These are phyloP conservation scores for Meandrina meandrites DNA, from an alignment of 92 coral and sea anemone species.

Conservation along the genomic window DNA sequence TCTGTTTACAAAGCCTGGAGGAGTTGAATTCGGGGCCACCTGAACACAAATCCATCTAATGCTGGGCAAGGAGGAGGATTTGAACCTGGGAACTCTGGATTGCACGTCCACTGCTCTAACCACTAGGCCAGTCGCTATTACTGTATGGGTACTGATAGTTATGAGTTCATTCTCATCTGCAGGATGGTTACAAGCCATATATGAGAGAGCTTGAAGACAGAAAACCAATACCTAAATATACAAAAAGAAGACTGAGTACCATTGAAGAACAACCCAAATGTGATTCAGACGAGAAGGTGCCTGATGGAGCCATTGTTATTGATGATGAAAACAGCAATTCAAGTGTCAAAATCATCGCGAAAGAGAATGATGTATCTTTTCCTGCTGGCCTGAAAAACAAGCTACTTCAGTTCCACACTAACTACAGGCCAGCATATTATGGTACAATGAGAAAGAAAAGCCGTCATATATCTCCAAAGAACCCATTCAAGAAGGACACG, in stretches of 20 bases:
- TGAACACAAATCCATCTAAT: too few species aligned
- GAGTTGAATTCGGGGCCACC: too few species aligned
- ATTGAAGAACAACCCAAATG: constrained; percentile 32
- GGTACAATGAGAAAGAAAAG: constrained; percentile 93
- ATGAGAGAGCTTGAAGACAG: constrained; percentile 58
- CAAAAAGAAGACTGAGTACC: constrained; percentile 19
- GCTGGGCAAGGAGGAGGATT: too few species aligned
- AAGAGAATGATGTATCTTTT: constrained; percentile 20
- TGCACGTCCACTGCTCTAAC: too few species aligned
- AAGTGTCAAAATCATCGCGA: constrained; percentile 63
- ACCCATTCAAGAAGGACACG: constrained; percentile 84
- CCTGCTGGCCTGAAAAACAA: constrained; percentile 58
- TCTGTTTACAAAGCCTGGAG: too few species aligned
- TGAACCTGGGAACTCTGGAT: too few species aligned
- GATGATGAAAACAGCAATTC: constrained; percentile 71
- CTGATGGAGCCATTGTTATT: constrained; percentile 42
- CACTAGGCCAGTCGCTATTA: too few species aligned
- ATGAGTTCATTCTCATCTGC: constrained; percentile 1
- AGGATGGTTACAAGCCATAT: constrained; percentile 50
- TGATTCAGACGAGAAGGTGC: constrained; percentile 30
- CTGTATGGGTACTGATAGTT: background rate
- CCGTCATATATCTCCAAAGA: constrained; percentile 72
- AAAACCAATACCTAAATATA: constrained; percentile 56
- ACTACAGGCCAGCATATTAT: constrained; percentile 93
- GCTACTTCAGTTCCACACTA: constrained; percentile 78